Conservation (phyloP, 2,113 vertebrate genomes). For the Platycercus adscitus region DNA sequence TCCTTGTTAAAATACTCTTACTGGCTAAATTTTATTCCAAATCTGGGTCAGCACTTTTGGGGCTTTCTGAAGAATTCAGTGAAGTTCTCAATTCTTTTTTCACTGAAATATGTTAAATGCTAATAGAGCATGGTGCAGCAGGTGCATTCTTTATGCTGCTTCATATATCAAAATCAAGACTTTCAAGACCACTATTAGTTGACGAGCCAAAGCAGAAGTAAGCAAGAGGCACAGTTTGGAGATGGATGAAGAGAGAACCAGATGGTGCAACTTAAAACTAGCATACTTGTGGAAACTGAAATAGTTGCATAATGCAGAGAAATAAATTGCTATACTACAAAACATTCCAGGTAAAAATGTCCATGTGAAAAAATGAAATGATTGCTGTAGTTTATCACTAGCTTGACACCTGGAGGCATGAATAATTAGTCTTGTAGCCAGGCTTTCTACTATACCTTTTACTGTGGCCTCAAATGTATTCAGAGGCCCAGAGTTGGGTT, state of each 20-base stretch:
- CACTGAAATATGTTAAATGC: neutral
- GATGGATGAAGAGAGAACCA: neutral
- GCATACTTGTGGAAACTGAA: neutral
- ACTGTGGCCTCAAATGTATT: neutral
- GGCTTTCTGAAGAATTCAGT: neutral
- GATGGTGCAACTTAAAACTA: neutral
- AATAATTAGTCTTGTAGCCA: neutral
- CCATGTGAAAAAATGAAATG: neutral
- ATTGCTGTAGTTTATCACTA: constrained; percentile 7
- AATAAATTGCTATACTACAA: neutral
- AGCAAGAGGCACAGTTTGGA: neutral
- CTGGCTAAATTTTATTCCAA: neutral
- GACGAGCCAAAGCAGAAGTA: constrained; percentile 17
- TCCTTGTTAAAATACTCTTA: neutral
- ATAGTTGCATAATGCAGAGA: constrained; percentile 19
- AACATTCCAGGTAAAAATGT: constrained; percentile 1
- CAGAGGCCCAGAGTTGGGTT: neutral
- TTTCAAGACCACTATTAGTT: neutral
- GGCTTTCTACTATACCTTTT: neutral
- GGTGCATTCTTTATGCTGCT: constrained; percentile 3
- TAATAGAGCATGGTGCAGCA: neutral
- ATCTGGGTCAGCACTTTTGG: neutral
- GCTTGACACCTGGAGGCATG: neutral
- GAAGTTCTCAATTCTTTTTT: neutral
- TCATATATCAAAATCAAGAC: constrained; percentile 11